phyloP scores from a whole-genome alignment of 2,797 vertebrate species.

The Amphiprion clarkii region DNA sequence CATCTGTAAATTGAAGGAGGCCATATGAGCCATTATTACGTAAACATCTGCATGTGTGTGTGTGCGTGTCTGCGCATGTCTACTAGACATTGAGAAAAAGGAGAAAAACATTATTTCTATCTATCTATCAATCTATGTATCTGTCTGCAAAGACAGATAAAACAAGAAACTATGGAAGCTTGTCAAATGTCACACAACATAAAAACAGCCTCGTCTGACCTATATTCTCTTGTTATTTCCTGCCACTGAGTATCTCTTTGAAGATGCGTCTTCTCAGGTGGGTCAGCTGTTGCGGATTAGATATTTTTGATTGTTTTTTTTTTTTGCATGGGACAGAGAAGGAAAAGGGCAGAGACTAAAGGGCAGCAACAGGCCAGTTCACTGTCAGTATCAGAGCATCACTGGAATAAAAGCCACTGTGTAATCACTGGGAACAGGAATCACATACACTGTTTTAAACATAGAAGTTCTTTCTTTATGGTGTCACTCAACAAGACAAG shows the following conservation, averaged over 20 bases:
- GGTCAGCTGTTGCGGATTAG: conserved; percentile 50
- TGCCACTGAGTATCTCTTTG: conserved; percentile 40
- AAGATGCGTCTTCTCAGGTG: conserved; percentile 47
- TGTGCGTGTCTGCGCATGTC: not conserved
- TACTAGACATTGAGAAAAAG: not conserved
- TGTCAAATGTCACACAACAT: conserved; percentile 18
- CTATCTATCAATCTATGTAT: not conserved
- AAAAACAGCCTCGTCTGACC: conserved; percentile 31
- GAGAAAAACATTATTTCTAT: not conserved
- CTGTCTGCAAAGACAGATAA: not conserved
- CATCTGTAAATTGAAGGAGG: conserved; percentile 49
- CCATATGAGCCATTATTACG: conserved; percentile 42
- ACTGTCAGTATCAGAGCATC: not conserved
- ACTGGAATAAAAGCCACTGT: not conserved
- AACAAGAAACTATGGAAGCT: conserved; percentile 3
- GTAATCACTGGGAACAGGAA: not conserved
- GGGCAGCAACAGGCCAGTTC: not conserved
- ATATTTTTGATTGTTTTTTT: conserved; percentile 31
- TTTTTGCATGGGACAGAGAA: conserved; percentile 10
- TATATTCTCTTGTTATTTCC: conserved; percentile 27
- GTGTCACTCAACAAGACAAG: not conserved
- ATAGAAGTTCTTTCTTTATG: not conserved
- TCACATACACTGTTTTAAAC: not conserved
- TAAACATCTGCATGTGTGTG: conserved; percentile 16
- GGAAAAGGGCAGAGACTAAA: conserved; percentile 13